Conservation (phyloP, 2,113 vertebrate genomes). For the Pterocles orientalis region DNA sequence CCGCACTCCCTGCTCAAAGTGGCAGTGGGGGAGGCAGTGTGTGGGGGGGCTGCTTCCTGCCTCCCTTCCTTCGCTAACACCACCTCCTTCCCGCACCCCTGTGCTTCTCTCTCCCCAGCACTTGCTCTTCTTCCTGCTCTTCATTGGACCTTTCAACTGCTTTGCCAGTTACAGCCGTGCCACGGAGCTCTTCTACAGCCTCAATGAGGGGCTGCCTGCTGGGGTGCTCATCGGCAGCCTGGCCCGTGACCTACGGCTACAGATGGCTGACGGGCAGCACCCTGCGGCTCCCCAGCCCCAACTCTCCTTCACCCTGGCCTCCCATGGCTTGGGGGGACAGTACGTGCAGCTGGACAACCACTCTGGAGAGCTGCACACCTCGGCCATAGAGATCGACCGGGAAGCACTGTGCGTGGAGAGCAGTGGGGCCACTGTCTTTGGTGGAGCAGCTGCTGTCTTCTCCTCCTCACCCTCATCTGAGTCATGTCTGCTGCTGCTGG, state of each 20-base stretch:
- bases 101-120: slow-evolving; percentile 62
- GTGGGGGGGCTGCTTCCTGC: background rate
- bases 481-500: slow-evolving; percentile 87
- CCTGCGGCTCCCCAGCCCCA: slow-evolving; percentile 54
- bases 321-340: slow-evolving; percentile 82
- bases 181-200: slow-evolving; percentile 92
- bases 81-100: background rate
- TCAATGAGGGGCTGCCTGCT: slow-evolving; percentile 91
- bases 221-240: slow-evolving; percentile 91
- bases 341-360: slow-evolving; percentile 89
- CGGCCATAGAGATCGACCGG: slow-evolving; percentile 87
- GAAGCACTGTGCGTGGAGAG: slow-evolving; percentile 84
- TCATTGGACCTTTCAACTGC: slow-evolving; percentile 85
- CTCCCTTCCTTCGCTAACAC: background rate
- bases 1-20: background rate
- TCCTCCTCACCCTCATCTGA: slow-evolving; percentile 57
- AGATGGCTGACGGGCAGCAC: background rate
- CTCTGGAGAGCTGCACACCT: slow-evolving; percentile 90
- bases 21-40: background rate
- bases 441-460: background rate
- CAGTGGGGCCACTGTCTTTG: slow-evolving; percentile 32
- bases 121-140: slow-evolving; percentile 82
- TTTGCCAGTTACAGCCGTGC: slow-evolving; percentile 91
- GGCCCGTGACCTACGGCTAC: slow-evolving; percentile 86
- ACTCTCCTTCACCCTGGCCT: slow-evolving; percentile 89